Evolutionary conservation across 2,888 invertebrate species (phyloP).

Genomic region (Rhingia campestris): DNA sequence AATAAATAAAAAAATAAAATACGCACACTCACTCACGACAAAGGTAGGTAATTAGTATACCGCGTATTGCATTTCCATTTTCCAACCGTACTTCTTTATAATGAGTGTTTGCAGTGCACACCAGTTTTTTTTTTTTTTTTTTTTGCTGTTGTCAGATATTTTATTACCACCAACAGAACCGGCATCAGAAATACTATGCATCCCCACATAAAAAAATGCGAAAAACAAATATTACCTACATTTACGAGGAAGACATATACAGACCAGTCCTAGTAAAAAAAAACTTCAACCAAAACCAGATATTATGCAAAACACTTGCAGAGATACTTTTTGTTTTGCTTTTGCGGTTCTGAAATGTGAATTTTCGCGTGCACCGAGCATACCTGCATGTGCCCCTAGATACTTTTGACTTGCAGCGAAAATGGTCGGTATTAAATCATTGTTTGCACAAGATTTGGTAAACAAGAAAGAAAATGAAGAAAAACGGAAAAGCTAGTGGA

Average conservation of each 20-base stretch:
- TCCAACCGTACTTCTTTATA: slow-evolving; percentile 25
- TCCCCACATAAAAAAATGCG: not conserved
- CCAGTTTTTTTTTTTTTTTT: slow-evolving; percentile 2
- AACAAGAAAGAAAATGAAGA: slow-evolving; percentile 8
- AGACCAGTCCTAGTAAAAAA: slow-evolving; percentile 14
- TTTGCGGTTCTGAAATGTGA: slow-evolving; percentile 66
- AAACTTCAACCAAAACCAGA: slow-evolving; percentile 69
- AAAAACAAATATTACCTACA: slow-evolving; percentile 18
- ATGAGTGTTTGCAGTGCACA: slow-evolving; percentile 6
- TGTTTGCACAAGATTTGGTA: slow-evolving; percentile 47
- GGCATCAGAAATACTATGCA: slow-evolving; percentile 34
- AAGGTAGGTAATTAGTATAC: slow-evolving; percentile 65
- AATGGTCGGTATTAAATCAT: slow-evolving; percentile 62
- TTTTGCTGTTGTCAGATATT: slow-evolving; percentile 23
- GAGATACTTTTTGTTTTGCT: slow-evolving; percentile 30
- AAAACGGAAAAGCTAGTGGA: slow-evolving; percentile 7
- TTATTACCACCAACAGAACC: slow-evolving; percentile 47
- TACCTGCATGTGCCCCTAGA: not conserved
- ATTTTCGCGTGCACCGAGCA: slow-evolving; percentile 22
- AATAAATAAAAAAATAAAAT: slow-evolving; percentile 10
- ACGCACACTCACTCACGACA: slow-evolving; percentile 15
- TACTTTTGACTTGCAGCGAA: not conserved
- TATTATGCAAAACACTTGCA: slow-evolving; percentile 54
- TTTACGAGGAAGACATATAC: slow-evolving; percentile 46
- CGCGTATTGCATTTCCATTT: slow-evolving; percentile 59